Conservation (phyloP, 35 echinoderm and acorn worm species). For the Holothuria glaberrima region DNA sequence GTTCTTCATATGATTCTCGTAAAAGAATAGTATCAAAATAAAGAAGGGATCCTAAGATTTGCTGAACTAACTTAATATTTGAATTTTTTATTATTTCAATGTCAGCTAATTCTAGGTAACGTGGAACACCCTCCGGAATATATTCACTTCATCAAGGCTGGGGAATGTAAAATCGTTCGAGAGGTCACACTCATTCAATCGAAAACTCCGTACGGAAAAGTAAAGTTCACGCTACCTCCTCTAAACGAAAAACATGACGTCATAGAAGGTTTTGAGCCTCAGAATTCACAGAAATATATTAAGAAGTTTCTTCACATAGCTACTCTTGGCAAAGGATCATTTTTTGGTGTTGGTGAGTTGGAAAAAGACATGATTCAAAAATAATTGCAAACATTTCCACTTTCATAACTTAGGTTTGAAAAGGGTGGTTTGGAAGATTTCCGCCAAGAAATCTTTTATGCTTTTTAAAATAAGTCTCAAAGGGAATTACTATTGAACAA, state of each 20-base stretch:
- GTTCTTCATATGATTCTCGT: no score
- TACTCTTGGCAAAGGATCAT: conserved; percentile 77
- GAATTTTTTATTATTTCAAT: not conserved
- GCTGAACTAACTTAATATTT: no score
- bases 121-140: conserved; percentile 65
- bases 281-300: conserved; percentile 58
- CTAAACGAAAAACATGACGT: conserved; percentile 59
- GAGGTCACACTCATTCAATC: conserved; percentile 72
- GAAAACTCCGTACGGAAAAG: conserved; percentile 52
- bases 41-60: no score
- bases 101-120: conserved; percentile 83
- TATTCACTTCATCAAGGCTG: conserved; percentile 89
- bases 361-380: no score
- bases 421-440: no score
- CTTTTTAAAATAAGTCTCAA: no score
- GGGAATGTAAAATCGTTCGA: conserved; percentile 82
- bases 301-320: conserved; percentile 75
- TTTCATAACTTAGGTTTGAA: no score
- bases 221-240: conserved; percentile 70
- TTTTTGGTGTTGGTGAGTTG: conserved; percentile 90
- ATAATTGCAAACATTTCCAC: not conserved
- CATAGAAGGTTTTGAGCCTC: conserved; percentile 25
- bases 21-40: no score
- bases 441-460: no score
- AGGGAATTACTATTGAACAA: no score